phyloP scores from a whole-genome alignment of 2,888 invertebrate species.

The Thymelicus sylvestris region DNA sequence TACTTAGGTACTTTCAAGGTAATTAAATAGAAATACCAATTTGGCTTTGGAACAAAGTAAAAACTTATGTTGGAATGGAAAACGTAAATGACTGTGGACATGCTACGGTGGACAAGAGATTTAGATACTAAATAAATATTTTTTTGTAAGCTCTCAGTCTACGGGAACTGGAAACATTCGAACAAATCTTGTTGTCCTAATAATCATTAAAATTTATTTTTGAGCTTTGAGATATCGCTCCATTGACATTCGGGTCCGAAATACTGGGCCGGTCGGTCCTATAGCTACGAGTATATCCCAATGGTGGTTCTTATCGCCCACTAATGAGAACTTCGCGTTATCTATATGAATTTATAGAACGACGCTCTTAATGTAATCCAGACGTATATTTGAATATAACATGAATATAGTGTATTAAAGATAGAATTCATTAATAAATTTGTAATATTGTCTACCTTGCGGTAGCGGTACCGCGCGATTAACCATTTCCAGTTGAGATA shows the following conservation, averaged over 20 bases:
- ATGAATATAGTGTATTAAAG: conserved; percentile 18
- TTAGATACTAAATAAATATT: neutral
- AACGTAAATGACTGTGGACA: too few relatives aligned
- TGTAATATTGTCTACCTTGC: neutral
- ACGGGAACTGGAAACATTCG: conserved; percentile 48
- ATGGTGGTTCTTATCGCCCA: conserved; percentile 17
- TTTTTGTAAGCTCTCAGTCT: conserved; percentile 48
- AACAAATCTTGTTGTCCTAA: conserved; percentile 60
- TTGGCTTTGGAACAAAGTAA: too few relatives aligned
- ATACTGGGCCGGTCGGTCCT: neutral
- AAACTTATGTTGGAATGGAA: too few relatives aligned
- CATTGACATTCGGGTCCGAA: conserved; percentile 55
- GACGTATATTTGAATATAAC: conserved; percentile 24
- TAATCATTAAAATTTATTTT: conserved; percentile 64
- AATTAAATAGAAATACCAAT: too few relatives aligned
- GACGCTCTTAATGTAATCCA: conserved; percentile 26
- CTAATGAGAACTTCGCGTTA: conserved; percentile 33
- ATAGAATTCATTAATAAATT: conserved; percentile 8
- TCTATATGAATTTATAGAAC: conserved; percentile 32
- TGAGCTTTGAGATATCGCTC: conserved; percentile 63
- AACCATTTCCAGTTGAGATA: neutral
- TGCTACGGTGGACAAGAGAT: too few relatives aligned
- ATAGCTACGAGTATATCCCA: too few relatives aligned
- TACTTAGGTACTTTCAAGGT: too few relatives aligned
- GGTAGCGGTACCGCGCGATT: too few relatives aligned